Percentiles rank a stretch among this genome's conserved stretches.
phyloP scores from a whole-genome alignment of 2,113 vertebrate species.

The Oenanthe melanoleuca region DNA sequence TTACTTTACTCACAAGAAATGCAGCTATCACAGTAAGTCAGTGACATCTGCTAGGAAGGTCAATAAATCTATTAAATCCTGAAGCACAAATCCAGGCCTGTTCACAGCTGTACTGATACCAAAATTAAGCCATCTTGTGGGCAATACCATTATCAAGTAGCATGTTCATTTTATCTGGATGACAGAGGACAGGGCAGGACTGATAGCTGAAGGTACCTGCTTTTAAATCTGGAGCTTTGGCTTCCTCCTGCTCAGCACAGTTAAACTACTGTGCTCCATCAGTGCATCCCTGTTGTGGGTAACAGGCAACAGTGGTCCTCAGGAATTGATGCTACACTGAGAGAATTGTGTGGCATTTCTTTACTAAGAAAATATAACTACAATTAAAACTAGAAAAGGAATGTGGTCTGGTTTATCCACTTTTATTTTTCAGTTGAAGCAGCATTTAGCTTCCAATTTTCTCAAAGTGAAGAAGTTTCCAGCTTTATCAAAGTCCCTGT shows the following conservation, averaged over 20 bases:
- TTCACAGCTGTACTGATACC: neutral
- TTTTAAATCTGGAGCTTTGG: neutral
- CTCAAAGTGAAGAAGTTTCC: neutral
- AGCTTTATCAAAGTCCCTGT: neutral
- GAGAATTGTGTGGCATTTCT: neutral
- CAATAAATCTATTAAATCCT: neutral
- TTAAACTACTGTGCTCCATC: accelerated
- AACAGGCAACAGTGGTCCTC: neutral
- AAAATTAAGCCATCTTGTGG: neutral
- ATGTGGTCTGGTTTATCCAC: neutral
- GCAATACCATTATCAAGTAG: neutral
- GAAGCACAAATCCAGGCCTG: neutral
- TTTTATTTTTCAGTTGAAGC: neutral
- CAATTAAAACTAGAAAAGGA: neutral
- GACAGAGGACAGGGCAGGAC: neutral
- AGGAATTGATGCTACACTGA: neutral
- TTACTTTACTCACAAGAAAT: neutral
- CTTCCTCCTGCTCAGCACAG: neutral
- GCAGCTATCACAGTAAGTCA: neutral
- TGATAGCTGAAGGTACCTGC: neutral
- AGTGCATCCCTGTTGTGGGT: neutral
- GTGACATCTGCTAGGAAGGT: neutral
- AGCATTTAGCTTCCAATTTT: neutral
- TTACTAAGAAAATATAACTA: neutral
- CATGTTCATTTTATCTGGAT: neutral